Base-by-base conservation (phyloP, 2,113 vertebrate genomes). In the Hypanus sabinus region DNA sequence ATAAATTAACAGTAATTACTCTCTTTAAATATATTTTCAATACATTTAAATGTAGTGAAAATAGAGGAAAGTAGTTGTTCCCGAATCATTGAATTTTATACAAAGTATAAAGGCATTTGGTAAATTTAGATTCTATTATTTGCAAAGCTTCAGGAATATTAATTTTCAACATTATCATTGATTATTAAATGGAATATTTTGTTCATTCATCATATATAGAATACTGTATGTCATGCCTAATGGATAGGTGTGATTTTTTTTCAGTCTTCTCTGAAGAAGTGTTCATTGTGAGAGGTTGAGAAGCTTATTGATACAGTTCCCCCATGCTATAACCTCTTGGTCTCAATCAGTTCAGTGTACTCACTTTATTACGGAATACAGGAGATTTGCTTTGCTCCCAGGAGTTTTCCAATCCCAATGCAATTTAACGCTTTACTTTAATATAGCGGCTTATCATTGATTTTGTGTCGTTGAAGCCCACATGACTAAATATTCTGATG, bases 361-460 rank as follows among this genome's bases (percentile, higher is more conserved):
- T 70, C 10, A 91, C 70, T 81, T 91, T 71, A 91, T 91, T 91
- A 38, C 38, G 88, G 60, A 90, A 90, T 91, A 36, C 24, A 70
- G 88, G n/a, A 91, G 65, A 91, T 70, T 38, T 70, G 16, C 87
- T 38, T 70, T 70, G 9, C 33, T 70, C 65, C 65, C 60, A 62
- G 33, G 65, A 38, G 88, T n/a, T 91, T 70, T 70, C n/a, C 16
- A 70, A 65, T 90, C 65, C 62, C 33, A 70, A 70, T 91, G 22
- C 33, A 70, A 70, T 91, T 70, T 70, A 70, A n/a, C 16, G 9
- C 7, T 91, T 68, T 70, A 12, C 2, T 70, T 91, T 38, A 33
- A 68, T 38, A 24, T 70, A 91, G 88, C 70, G n/a, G 88, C 62
- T 60, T 91, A 70, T 91, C 62, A 68, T 91, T 91, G 88, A 91